Conservation (phyloP, 1,140 invertebrate genomes). For the Helicorthomorpha holstii region DNA sequence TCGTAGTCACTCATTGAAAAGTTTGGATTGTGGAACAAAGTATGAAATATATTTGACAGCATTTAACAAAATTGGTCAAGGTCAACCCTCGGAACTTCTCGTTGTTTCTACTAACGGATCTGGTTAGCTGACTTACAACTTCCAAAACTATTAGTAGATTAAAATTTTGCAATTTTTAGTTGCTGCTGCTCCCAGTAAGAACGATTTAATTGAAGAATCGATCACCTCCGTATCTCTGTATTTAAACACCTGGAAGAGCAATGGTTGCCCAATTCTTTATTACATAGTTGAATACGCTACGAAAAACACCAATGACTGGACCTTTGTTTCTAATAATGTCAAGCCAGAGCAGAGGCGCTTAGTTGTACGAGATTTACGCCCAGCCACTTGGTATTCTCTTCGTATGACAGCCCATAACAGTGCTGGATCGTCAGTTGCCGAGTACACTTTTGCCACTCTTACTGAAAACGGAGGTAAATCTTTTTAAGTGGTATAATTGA, state of each 20-base stretch:
- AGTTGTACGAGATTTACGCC: conserved; percentile 41
- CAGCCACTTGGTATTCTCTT: conserved; percentile 70
- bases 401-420: conserved; percentile 79
- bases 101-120: conserved; percentile 41
- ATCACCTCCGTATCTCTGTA: conserved; percentile 24
- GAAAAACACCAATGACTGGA: conserved; percentile 17
- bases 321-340: conserved; percentile 16
- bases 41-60: conserved; percentile 82
- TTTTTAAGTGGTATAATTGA: background rate
- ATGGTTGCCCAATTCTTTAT: conserved; percentile 25
- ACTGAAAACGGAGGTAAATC: conserved; percentile 33
- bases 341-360: conserved; percentile 9
- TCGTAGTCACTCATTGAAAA: conserved; percentile 60
- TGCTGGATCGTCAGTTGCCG: conserved; percentile 66
- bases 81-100: conserved; percentile 27
- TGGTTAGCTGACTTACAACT: conserved; percentile 20
- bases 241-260: conserved; percentile 23
- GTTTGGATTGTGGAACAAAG: conserved; percentile 71
- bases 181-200: conserved; percentile 14
- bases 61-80: conserved; percentile 43
- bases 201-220: conserved; percentile 17
- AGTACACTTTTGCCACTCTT: conserved; percentile 60
- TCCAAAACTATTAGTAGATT: background rate
- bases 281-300: conserved; percentile 25
- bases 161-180: conserved; percentile 11